Conservation (phyloP, 2,888 invertebrate genomes). For the Cataglyphis altisquamis region DNA sequence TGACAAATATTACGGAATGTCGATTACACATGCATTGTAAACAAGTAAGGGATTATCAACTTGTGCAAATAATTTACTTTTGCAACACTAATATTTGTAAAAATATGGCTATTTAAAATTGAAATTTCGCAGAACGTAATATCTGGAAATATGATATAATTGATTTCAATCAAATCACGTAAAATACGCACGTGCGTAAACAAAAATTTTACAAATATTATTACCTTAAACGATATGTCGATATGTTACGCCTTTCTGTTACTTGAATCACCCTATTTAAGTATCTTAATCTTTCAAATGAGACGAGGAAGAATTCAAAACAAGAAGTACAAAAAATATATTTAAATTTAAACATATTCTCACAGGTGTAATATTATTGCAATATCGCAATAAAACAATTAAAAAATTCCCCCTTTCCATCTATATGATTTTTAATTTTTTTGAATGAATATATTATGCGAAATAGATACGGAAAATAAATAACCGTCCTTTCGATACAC, state of each 20-base stretch:
- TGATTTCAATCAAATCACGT: background rate
- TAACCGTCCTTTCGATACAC: background rate
- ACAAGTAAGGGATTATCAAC: background rate
- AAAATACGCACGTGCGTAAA: background rate
- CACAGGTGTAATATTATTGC: background rate
- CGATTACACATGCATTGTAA: background rate
- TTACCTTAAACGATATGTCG: background rate
- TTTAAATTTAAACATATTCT: background rate
- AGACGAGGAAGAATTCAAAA: background rate
- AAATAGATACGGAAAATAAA: background rate
- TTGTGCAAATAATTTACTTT: background rate
- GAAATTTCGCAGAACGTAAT: background rate
- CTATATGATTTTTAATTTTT: background rate
- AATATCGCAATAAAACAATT: background rate
- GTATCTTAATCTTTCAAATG: background rate
- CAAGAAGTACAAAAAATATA: background rate
- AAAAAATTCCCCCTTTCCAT: background rate
- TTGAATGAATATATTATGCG: background rate
- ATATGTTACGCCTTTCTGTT: background rate
- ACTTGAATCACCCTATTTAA: background rate
- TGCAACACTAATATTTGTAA: background rate
- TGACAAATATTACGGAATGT: background rate
- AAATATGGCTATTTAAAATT: background rate
- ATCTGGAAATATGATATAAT: background rate
- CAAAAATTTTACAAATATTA: background rate